A percentile compares a stretch with the other conserved stretches of the same genome.
Evolutionary conservation across 2,888 invertebrate species (phyloP).

Genomic region (Temnothorax unifasciatus): DNA sequence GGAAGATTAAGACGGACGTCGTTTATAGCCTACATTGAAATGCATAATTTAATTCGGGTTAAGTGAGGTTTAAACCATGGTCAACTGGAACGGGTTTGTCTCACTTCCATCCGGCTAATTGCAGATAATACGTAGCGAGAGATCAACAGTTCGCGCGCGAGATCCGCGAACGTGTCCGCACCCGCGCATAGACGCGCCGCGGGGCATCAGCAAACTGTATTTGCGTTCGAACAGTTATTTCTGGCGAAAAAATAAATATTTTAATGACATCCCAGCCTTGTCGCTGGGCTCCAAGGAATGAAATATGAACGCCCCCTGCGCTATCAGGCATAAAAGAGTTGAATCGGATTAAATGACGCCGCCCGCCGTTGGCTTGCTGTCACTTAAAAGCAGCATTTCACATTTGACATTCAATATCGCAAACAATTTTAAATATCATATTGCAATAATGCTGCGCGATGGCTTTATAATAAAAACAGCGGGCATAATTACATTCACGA

Average conservation of each 20-base stretch:
- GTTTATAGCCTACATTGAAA: conserved; percentile 31
- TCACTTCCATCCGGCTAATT: conserved; percentile 31
- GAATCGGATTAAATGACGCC: conserved; percentile 34
- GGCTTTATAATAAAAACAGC: neutral
- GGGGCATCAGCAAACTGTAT: neutral
- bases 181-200: neutral
- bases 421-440: neutral
- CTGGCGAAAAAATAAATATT: conserved; percentile 33
- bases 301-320: conserved; percentile 34
- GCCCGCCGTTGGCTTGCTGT: conserved; percentile 9
- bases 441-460: neutral
- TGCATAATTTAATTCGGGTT: conserved; percentile 37
- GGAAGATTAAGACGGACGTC: conserved; percentile 37
- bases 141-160: neutral
- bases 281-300: conserved; percentile 15
- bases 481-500: neutral
- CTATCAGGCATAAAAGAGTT: conserved; percentile 18
- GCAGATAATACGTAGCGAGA: conserved; percentile 21
- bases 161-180: neutral
- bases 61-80: conserved; percentile 19
- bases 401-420: conserved; percentile 44
- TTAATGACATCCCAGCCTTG: neutral
- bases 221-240: conserved; percentile 19
- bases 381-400: conserved; percentile 19
- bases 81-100: conserved; percentile 16